Conservation (phyloP, 2,113 vertebrate genomes). For the Acrocephalus kingi region DNA sequence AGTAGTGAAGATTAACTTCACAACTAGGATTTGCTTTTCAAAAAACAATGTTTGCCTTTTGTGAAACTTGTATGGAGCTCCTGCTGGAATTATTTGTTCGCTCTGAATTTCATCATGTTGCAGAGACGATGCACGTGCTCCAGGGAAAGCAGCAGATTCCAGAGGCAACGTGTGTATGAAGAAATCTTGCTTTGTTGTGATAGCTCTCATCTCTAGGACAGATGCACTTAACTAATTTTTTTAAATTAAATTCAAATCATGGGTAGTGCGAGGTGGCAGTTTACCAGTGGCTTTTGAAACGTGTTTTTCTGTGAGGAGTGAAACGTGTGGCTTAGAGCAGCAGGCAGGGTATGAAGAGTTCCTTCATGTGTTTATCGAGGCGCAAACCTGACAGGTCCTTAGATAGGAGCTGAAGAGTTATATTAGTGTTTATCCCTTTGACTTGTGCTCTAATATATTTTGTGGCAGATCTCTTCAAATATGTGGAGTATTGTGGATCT, state of each 20-base stretch:
- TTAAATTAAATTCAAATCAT: neutral
- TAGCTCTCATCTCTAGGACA: neutral
- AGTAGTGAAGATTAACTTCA: neutral
- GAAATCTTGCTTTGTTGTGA: neutral
- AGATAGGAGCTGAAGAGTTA: neutral
- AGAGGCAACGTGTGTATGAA: neutral
- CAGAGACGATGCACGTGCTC: neutral
- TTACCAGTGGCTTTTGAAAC: neutral
- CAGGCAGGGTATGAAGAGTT: neutral
- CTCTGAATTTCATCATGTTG: neutral
- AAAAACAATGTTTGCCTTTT: neutral
- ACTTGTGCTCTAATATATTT: neutral
- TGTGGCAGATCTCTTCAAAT: neutral
- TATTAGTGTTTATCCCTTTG: neutral
- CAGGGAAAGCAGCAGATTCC: neutral
- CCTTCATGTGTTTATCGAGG: neutral
- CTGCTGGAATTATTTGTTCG: neutral
- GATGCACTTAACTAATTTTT: neutral
- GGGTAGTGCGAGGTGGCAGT: neutral
- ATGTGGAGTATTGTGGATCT: neutral
- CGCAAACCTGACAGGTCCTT: neutral
- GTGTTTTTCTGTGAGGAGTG: neutral
- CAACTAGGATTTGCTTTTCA: neutral
- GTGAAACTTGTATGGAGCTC: neutral
- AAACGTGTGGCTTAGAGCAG: neutral